Conservation (phyloP, 2,888 invertebrate species). For the Anarsia innoxiella region DNA sequence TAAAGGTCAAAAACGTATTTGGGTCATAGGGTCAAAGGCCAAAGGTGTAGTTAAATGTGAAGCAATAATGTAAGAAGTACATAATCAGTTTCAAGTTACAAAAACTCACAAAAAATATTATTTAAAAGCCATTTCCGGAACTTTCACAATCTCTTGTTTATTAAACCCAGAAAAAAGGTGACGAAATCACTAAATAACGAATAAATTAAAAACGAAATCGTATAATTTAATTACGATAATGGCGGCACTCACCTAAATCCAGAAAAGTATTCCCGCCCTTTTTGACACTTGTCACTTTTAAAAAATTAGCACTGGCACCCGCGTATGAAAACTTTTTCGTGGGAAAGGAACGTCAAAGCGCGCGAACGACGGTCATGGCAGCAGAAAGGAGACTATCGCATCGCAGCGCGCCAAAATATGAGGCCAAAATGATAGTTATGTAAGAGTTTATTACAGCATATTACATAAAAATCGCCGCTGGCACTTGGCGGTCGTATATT, state of each 20-base stretch:
- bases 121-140: slow-evolving; percentile 25
- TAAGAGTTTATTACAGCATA: slow-evolving; percentile 59
- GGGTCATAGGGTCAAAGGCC: too few species aligned
- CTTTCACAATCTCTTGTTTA: slow-evolving; percentile 34
- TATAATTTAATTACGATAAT: slow-evolving; percentile 22
- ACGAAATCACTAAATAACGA: slow-evolving; percentile 31
- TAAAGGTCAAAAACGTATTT: too few species aligned
- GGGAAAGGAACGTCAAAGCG: slow-evolving; percentile 37
- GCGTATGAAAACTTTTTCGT: slow-evolving; percentile 14
- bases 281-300: slow-evolving; percentile 22
- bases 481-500: slow-evolving; percentile 39
- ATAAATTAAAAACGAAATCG: slow-evolving; percentile 30
- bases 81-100: too few species aligned
- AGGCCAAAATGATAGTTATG: slow-evolving; percentile 61
- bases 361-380: slow-evolving; percentile 50
- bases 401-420: slow-evolving; percentile 61
- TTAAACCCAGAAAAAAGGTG: slow-evolving; percentile 33
- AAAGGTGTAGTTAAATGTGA: too few species aligned
- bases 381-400: slow-evolving; percentile 51
- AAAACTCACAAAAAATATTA: too few species aligned
- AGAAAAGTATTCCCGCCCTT: slow-evolving; percentile 16
- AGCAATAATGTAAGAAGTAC: not conserved
- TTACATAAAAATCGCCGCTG: slow-evolving; percentile 67
- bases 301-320: slow-evolving; percentile 33
- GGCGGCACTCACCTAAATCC: slow-evolving; percentile 17